Evolutionary conservation across 2,797 vertebrate genomes (phyloP), one percentile per base, ranked within the genome.

Genomic region (Mormyrus hasselquistii): DNA sequence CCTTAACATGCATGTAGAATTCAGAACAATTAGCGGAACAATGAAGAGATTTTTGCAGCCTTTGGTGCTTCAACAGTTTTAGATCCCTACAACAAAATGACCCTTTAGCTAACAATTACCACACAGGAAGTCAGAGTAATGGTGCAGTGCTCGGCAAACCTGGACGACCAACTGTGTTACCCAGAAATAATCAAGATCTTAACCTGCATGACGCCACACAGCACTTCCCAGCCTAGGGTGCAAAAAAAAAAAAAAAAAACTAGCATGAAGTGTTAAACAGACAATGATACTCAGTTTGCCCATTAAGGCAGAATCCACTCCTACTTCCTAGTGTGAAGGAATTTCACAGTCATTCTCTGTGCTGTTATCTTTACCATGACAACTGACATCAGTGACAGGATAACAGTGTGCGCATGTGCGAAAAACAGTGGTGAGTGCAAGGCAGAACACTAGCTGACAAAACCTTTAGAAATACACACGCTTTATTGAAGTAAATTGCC

Each of bases 401-500:
- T 59, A 87, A 47, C 29, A 25, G 41, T 38, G 44, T n/a, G 16
- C 2, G 34, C 38, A 19, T 44, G 38, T 87, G 38, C 10, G 52
- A 65, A 14, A 79, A 5, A 86, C 55, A 73, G 44, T 84, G 34
- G 34, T 4, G 12, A 57, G 29, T 89, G 86, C 38, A 16, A 89
- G 22, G 57, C 73, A 92, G 29, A 85, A 89, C 38, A 91, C 55
- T 88, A 87, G 65, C 84, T 91, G 89, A 90, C 88, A 92, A 92
- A 89, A 90, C 89, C 86, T 90, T 86, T 85, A 90, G 89, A 90
- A 91, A 93, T 91, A 76, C 94, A 76, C 94, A 95, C 91, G 44
- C 94, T 97, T 97, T 97, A 97, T 97, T 96, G 92, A 93, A 93
- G 93, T 95, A 95, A 95, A 96, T 95, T 95, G 94, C 90, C 91